Percentiles rank a stretch among this genome's conserved stretches.
Conservation (phyloP, 2,797 vertebrate genomes). For the Aplochiton taeniatus region DNA sequence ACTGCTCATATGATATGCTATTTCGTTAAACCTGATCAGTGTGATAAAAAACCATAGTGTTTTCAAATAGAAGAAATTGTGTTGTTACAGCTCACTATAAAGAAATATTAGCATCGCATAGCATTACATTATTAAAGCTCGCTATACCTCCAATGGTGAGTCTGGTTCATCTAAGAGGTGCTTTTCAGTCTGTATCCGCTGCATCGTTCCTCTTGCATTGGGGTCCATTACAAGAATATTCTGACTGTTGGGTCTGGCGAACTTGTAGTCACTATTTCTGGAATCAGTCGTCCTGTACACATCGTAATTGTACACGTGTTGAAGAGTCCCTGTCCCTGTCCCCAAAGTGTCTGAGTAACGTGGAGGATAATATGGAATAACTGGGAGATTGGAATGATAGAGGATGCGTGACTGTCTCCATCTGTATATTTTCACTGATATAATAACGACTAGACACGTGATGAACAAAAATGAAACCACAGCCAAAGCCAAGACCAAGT, state of each 20-base stretch:
- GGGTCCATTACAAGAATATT: slow-evolving; percentile 11
- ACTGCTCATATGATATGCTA: too few species aligned
- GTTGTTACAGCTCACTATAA: too few species aligned
- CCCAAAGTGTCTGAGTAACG: slow-evolving; percentile 22
- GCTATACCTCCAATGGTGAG: too few species aligned
- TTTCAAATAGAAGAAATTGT: too few species aligned
- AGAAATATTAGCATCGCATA: too few species aligned
- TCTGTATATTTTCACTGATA: slow-evolving; percentile 64
- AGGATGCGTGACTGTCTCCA: slow-evolving; percentile 50
- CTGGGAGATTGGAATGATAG: slow-evolving; percentile 43
- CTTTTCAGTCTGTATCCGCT: slow-evolving; percentile 3
- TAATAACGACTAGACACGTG: slow-evolving; percentile 61
- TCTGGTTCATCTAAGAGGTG: slow-evolving; percentile 40
- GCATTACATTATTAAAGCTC: too few species aligned
- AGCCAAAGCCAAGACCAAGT: slow-evolving; percentile 73
- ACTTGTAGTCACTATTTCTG: slow-evolving; percentile 20
- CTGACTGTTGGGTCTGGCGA: slow-evolving; percentile 12
- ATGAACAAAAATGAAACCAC: slow-evolving; percentile 62
- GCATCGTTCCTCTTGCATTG: slow-evolving; percentile 2
- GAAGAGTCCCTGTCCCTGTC: slow-evolving; percentile 11
- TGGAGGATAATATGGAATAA: slow-evolving; percentile 47
- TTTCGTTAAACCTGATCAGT: too few species aligned
- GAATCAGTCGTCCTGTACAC: slow-evolving; percentile 28
- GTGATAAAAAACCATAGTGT: not conserved
- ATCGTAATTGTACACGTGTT: slow-evolving; percentile 34